Evolutionary conservation across 2,113 vertebrate species (phyloP).

Genomic region (Heteronetta atricapilla): DNA sequence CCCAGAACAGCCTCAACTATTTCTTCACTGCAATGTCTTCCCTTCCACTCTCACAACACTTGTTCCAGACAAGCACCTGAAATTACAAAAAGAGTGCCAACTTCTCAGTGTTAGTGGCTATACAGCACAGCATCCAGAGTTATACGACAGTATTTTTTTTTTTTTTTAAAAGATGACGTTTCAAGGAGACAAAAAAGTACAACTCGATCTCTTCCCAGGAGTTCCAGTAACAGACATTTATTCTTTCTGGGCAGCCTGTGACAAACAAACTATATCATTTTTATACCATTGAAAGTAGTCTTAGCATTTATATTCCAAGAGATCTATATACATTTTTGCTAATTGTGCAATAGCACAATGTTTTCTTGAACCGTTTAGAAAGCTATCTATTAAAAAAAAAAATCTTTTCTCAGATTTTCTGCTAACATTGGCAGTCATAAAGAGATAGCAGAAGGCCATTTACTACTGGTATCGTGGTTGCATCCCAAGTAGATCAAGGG

Average conservation of each 20-base stretch:
- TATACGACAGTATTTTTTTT: neutral
- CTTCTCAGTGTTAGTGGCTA: neutral
- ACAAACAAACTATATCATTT: neutral
- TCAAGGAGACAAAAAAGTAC: neutral
- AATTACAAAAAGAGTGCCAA: neutral
- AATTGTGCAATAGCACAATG: neutral
- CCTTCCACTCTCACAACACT: neutral
- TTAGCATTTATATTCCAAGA: neutral
- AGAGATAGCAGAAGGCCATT: neutral
- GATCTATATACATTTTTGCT: neutral
- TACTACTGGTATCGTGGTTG: neutral
- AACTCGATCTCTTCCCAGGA: neutral
- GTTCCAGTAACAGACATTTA: neutral
- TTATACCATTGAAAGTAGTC: neutral
- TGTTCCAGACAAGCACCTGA: slow-evolving; percentile 10
- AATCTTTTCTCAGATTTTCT: neutral
- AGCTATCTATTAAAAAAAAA: neutral
- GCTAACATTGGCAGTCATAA: neutral
- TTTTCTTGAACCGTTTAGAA: neutral
- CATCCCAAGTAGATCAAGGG: neutral
- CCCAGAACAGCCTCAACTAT: neutral
- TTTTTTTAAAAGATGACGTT: neutral
- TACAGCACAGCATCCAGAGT: neutral
- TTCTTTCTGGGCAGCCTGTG: neutral
- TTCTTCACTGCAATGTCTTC: neutral